Base-by-base conservation (phyloP, 2,888 invertebrate genomes). In the Ochropleura leucogaster region DNA sequence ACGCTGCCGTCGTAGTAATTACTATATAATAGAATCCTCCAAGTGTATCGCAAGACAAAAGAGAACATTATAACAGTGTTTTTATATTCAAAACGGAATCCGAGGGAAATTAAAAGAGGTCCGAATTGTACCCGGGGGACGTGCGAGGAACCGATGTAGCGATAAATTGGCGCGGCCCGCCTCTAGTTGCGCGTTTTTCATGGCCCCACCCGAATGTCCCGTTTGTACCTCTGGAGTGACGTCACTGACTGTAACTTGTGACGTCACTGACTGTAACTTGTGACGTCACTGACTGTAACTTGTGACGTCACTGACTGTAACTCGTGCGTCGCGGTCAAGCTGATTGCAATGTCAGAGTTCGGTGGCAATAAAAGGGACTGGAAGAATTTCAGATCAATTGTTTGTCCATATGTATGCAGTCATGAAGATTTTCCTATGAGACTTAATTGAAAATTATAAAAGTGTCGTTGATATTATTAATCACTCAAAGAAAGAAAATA, bases 31-130 rank as follows among this genome's bases (percentile, higher is more conserved):
- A 69, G 66, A 78, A 82, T 77, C 46, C 72, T 55, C 40, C 10
- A 9, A 71, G 77, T 84, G 68, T 63, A 67, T 68, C 76, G 77
- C 71, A 65, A 83, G 66, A 74, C 82, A 86, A 84, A 86, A 85
- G 82, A 77, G 77, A 83, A 80, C 83, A 85, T 87, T 74, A 82
- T 84, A 83, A 84, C 83, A 84, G 82, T 85, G 89, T 86, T 85
- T 89, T 88, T 85, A 81, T 86, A 88, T 89, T 86, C 85, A 85
- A 85, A 82, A 75, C 77, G 75, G 88, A 88, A 86, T 87, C 85
- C 85, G 80, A 75, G 81, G 86, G 87, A 90, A 90, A 89, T 90
- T 89, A 90, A 90, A 90, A 90, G 88, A 85, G 82, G 85, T 67
- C 85, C 68, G 83, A 87, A 90, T 88, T 74, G 86, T 79, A 60